Conservation (phyloP, 2,797 vertebrate species). For the Kryptopterus vitreolus region DNA sequence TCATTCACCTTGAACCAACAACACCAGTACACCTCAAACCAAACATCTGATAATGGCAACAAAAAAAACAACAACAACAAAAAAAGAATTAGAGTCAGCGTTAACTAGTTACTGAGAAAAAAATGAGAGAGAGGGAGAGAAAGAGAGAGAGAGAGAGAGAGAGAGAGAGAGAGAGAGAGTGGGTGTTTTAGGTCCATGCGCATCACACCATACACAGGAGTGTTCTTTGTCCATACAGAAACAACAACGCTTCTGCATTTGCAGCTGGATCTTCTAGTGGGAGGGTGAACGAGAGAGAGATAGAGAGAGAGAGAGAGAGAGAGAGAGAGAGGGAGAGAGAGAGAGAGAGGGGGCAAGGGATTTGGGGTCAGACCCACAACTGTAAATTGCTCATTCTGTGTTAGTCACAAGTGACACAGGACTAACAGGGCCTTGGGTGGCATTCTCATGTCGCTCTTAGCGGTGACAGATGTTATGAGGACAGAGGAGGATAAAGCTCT, state of each 20-base stretch:
- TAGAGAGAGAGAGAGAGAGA: too few species aligned
- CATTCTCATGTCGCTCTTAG: conserved; percentile 61
- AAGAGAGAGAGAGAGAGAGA: conserved; percentile 32
- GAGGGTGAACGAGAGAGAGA: conserved; percentile 52
- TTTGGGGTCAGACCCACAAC: conserved; percentile 50
- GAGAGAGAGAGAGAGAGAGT: conserved; percentile 27
- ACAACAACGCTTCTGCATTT: conserved; percentile 49
- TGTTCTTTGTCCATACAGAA: conserved; percentile 50
- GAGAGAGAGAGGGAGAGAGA: too few species aligned
- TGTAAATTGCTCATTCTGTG: conserved; percentile 58
- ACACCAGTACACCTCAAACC: conserved; percentile 48
- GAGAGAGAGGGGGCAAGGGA: conserved; percentile 34
- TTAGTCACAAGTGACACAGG: conserved; percentile 65
- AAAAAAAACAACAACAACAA: conserved; percentile 23
- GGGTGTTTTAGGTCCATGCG: conserved; percentile 47
- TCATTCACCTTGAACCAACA: conserved; percentile 65
- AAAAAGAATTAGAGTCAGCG: conserved; percentile 39
- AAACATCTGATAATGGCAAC: conserved; percentile 50
- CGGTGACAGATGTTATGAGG: conserved; percentile 63
- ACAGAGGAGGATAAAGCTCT: conserved; percentile 57
- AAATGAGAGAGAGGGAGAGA: too few species aligned
- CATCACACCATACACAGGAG: conserved; percentile 54
- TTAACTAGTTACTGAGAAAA: too few species aligned
- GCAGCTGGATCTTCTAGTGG: conserved; percentile 55
- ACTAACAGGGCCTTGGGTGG: conserved; percentile 60